Conservation (phyloP, 2,113 vertebrate genomes). For the Neogobius melanostomus region DNA sequence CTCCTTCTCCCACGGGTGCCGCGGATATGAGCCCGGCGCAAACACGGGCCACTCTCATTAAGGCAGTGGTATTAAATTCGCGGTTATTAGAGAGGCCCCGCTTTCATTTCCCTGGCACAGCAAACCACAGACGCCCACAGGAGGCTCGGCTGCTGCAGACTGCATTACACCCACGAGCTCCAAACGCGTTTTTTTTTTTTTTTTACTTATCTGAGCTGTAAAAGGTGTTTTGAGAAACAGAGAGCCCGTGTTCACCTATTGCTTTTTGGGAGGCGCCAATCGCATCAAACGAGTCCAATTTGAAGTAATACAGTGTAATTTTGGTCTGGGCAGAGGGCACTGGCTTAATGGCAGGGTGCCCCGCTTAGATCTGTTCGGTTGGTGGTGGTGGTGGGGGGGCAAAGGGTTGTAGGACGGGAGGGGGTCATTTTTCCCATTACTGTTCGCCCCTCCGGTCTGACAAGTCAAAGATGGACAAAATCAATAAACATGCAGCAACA, state of each 20-base stretch:
- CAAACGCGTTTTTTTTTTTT: slow-evolving; percentile 6
- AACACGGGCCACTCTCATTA: slow-evolving; percentile 74
- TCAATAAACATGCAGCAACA: slow-evolving; percentile 63
- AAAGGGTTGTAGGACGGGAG: slow-evolving; percentile 24
- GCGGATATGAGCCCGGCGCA: slow-evolving; percentile 72
- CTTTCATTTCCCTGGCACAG: slow-evolving; percentile 76
- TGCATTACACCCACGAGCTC: slow-evolving; percentile 60
- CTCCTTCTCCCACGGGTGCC: slow-evolving; percentile 59
- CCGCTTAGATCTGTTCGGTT: slow-evolving; percentile 37
- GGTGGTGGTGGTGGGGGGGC: slow-evolving; percentile 26
- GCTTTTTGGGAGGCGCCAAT: slow-evolving; percentile 22
- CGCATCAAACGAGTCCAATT: slow-evolving; percentile 29
- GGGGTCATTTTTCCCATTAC: slow-evolving; percentile 67
- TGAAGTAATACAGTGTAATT: slow-evolving; percentile 46
- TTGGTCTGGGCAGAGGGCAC: slow-evolving; percentile 23
- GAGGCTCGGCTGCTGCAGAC: slow-evolving; percentile 59
- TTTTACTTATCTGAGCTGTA: slow-evolving; percentile 18
- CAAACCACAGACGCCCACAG: slow-evolving; percentile 73
- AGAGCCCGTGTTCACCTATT: slow-evolving; percentile 13
- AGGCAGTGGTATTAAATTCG: slow-evolving; percentile 74
- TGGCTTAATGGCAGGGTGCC: slow-evolving; percentile 33
- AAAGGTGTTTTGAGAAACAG: slow-evolving; percentile 38
- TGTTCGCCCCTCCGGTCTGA: slow-evolving; percentile 49
- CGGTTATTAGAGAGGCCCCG: slow-evolving; percentile 75
- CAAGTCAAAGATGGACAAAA: slow-evolving; percentile 64